Evolutionary conservation across 2,797 vertebrate genomes (phyloP).

Genomic region (Clamator glandarius): DNA sequence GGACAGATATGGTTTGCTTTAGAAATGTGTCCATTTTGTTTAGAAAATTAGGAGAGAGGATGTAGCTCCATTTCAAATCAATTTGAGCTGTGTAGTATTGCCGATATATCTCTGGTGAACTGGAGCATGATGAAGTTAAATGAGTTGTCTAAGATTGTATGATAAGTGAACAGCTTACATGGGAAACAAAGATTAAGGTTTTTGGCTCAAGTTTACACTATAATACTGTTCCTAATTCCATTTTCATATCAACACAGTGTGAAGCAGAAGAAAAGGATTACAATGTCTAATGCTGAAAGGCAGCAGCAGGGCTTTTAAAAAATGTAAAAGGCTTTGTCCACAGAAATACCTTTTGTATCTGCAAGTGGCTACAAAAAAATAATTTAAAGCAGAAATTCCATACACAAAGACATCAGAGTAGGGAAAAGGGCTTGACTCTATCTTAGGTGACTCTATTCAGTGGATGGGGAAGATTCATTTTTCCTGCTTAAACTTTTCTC

Average conservation of each 20-base stretch:
- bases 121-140: neutral
- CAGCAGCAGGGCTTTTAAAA: neutral
- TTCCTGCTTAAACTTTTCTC: neutral
- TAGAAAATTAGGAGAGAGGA: neutral
- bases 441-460: neutral
- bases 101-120: neutral
- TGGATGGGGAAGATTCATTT: neutral
- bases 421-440: fast-evolving
- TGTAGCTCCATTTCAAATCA: neutral
- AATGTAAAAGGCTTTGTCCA: neutral
- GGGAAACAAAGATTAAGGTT: neutral
- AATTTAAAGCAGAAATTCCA: neutral
- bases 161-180: neutral
- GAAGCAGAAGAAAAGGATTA: neutral
- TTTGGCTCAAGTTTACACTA: fast-evolving
- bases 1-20: neutral
- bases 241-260: neutral
- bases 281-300: neutral
- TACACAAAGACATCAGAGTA: neutral
- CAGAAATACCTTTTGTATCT: neutral
- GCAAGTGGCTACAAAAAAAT: neutral
- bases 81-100: neutral
- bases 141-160: neutral
- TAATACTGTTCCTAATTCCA: neutral
- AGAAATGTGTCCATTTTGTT: neutral